phyloP scores from a whole-genome alignment of 2,113 vertebrate species.

The Ageneiosus marmoratus region DNA sequence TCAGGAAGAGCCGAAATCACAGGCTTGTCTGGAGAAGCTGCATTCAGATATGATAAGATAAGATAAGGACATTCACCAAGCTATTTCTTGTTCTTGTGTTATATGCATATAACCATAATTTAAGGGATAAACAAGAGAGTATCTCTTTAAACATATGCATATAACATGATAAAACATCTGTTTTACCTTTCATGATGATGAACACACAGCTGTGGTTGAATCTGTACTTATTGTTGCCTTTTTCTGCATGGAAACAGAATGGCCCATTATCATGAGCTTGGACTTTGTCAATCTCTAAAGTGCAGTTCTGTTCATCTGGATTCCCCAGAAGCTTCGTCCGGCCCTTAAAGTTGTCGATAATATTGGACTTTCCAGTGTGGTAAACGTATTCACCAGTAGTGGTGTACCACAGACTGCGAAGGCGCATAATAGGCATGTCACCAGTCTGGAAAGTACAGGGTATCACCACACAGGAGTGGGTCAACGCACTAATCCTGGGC shows the following conservation, averaged over 20 bases:
- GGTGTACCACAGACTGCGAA: constrained; percentile 58
- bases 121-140: no score
- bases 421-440: neutral
- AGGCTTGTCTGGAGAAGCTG: constrained; percentile 63
- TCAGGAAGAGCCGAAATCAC: constrained; percentile 56
- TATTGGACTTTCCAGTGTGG: constrained; percentile 48
- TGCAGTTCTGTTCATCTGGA: constrained; percentile 56
- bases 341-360: constrained; percentile 62
- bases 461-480: constrained; percentile 65
- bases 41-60: constrained; percentile 29
- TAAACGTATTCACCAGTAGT: constrained; percentile 48
- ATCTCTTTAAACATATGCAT: neutral
- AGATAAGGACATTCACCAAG: neutral
- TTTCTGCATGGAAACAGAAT: constrained; percentile 65
- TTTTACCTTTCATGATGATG: constrained; percentile 62
- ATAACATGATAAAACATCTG: neutral
- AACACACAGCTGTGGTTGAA: constrained; percentile 69
- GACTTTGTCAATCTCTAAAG: constrained; percentile 66
- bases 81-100: neutral
- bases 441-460: constrained; percentile 60
- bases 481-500: constrained; percentile 57
- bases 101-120: neutral
- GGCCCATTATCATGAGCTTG: constrained; percentile 67
- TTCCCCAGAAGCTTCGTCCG: constrained; percentile 60
- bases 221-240: constrained; percentile 24